phyloP scores from a whole-genome alignment of 2,888 invertebrate genomes.

The Chymomyza fuscimana region DNA sequence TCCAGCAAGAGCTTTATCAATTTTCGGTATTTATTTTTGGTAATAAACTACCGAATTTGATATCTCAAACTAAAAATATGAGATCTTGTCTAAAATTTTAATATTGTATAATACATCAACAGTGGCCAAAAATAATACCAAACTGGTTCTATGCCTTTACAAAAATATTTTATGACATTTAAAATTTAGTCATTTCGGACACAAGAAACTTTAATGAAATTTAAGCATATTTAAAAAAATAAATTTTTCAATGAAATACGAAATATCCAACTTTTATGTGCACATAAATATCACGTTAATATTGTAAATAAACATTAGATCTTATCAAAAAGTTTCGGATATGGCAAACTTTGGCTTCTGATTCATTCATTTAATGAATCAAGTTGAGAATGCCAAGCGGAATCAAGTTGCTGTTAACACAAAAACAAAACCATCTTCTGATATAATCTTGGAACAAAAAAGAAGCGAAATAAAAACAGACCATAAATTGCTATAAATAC shows the following conservation, averaged over 20 bases:
- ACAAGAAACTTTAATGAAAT: too few relatives aligned
- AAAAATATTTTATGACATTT: not conserved
- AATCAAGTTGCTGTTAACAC: not conserved
- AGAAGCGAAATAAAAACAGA: not conserved
- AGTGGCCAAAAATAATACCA: too few relatives aligned
- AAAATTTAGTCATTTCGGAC: not conserved
- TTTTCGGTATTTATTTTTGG: too few relatives aligned
- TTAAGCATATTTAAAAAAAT: not conserved
- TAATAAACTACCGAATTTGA: too few relatives aligned
- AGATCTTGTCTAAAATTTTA: too few relatives aligned
- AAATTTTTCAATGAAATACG: slow-evolving; percentile 10
- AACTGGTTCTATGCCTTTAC: too few relatives aligned
- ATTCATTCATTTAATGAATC: not conserved
- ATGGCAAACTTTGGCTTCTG: not conserved
- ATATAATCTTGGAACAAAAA: not conserved
- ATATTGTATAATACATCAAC: too few relatives aligned
- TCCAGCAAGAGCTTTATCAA: too few relatives aligned
- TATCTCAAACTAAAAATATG: too few relatives aligned
- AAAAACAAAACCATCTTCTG: slow-evolving; percentile 5
- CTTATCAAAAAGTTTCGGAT: not conserved
- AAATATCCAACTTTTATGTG: not conserved
- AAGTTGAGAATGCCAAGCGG: not conserved
- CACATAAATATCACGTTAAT: not conserved
- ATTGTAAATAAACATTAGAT: not conserved
- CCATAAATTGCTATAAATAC: not conserved